phyloP scores from a whole-genome alignment of 2,888 invertebrate species.

The Urechis unicinctus region DNA sequence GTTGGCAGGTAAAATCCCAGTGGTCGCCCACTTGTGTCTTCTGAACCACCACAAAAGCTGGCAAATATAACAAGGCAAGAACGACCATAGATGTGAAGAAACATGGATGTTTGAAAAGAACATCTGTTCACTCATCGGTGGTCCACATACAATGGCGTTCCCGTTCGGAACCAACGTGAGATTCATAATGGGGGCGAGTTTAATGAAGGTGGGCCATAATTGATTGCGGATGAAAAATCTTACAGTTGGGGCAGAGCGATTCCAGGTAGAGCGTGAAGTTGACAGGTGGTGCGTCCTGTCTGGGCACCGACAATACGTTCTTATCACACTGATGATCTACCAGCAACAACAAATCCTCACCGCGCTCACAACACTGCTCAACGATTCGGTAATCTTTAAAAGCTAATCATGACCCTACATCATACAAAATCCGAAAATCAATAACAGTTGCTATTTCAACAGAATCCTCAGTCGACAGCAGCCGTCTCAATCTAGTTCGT shows the following conservation, averaged over 20 bases:
- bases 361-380: too few relatives aligned
- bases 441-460: too few relatives aligned
- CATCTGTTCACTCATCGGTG: background rate
- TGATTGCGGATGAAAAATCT: slow-evolving; percentile 31
- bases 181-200: slow-evolving; percentile 34
- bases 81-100: background rate
- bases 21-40: slow-evolving; percentile 24
- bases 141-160: slow-evolving; percentile 36
- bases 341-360: background rate
- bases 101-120: background rate
- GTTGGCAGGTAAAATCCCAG: slow-evolving; percentile 46
- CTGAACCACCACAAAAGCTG: slow-evolving; percentile 21
- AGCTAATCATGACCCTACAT: too few relatives aligned
- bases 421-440: too few relatives aligned
- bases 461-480: too few relatives aligned
- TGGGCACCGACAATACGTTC: background rate
- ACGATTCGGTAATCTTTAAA: too few relatives aligned
- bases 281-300: slow-evolving; percentile 26
- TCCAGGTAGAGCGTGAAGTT: slow-evolving; percentile 43
- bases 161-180: slow-evolving; percentile 46
- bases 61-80: background rate
- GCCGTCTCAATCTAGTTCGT: too few relatives aligned
- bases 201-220: slow-evolving; percentile 29
- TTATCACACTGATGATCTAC: background rate
- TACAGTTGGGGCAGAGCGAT: slow-evolving; percentile 44